These are phyloP conservation scores for Clunio marinus DNA, from an alignment of 2,888 invertebrate genomes.

Conservation along the genomic window DNA sequence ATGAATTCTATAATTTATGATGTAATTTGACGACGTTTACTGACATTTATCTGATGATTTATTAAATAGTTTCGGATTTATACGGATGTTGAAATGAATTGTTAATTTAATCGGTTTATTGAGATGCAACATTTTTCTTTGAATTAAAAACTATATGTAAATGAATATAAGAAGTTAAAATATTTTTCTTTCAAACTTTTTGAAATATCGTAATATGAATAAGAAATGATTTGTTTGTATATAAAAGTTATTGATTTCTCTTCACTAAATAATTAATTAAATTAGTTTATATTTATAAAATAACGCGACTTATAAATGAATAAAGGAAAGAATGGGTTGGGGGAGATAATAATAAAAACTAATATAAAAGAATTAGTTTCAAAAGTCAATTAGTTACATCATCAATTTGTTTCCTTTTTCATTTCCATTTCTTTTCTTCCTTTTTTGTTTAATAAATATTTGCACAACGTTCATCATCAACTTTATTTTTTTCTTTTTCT, in stretches of 20 bases:
- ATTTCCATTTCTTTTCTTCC: constrained; percentile 9
- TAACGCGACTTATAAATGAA: not conserved
- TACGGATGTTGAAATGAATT: not conserved
- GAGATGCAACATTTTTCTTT: not conserved
- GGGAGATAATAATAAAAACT: not conserved
- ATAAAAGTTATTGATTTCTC: constrained; percentile 9
- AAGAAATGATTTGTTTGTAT: constrained; percentile 3
- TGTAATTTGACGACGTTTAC: not conserved
- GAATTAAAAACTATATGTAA: not conserved
- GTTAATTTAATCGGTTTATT: not conserved
- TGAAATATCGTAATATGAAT: not conserved
- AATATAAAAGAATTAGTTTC: constrained; percentile 20
- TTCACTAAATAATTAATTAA: not conserved
- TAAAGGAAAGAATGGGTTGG: not conserved
- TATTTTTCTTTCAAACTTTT: not conserved
- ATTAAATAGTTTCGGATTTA: not conserved
- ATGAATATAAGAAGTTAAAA: not conserved
- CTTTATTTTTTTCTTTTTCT: constrained; percentile 2
- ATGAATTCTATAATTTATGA: not conserved
- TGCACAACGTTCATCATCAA: constrained; percentile 37
- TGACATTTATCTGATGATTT: not conserved
- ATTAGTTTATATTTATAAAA: constrained; percentile 4
- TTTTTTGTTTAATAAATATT: constrained; percentile 31
- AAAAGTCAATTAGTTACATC: not conserved
- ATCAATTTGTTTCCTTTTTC: not conserved